These are phyloP conservation scores for Eulemur macaco DNA, from an alignment of 2,113 vertebrate genomes.

Conservation along the genomic window DNA sequence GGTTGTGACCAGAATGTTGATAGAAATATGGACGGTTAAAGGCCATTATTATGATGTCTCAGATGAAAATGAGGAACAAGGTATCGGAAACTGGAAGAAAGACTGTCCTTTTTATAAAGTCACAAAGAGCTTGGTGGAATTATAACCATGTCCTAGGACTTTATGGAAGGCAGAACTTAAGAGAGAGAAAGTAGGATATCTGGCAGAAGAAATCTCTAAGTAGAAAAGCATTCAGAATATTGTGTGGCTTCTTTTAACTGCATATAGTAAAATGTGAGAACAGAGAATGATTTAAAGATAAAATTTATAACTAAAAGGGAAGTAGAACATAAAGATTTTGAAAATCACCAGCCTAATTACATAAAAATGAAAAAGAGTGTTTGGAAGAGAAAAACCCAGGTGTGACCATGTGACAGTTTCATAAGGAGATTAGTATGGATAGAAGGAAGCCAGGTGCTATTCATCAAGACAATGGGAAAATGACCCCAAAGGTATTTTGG, in stretches of 20 bases:
- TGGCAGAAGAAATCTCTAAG: background rate
- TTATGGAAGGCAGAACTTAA: background rate
- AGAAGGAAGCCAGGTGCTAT: background rate
- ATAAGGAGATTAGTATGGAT: background rate
- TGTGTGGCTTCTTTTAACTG: background rate
- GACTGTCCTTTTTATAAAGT: background rate
- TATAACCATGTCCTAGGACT: background rate
- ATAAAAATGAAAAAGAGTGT: background rate
- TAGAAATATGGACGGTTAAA: background rate
- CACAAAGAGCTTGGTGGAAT: background rate
- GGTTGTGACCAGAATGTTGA: background rate
- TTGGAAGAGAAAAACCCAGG: background rate
- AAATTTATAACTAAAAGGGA: background rate
- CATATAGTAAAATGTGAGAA: background rate
- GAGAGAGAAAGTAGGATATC: background rate
- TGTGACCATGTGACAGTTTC: background rate
- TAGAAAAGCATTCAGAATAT: background rate
- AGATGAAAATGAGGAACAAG: background rate
- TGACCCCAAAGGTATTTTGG: too few species aligned
- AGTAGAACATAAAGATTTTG: background rate
- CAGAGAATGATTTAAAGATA: background rate
- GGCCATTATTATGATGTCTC: background rate
- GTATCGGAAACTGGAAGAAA: background rate
- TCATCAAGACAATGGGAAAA: too few species aligned
- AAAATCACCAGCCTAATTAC: background rate